Conservation (phyloP, 2,888 invertebrate species). For the Lepas anatifera region DNA sequence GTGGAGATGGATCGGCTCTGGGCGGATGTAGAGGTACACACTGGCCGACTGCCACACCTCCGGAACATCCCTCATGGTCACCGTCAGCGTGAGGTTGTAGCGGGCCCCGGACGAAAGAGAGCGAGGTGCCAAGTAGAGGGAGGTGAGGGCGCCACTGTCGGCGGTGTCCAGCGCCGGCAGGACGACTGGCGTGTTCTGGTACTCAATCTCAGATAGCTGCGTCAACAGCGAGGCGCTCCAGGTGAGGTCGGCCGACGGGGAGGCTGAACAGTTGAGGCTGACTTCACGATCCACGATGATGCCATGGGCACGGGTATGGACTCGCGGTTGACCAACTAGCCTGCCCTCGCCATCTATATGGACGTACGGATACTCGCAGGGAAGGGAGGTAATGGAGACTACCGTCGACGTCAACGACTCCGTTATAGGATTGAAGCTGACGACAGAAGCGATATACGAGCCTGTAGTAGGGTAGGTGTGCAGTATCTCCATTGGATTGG, state of each 20-base stretch:
- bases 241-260: background rate
- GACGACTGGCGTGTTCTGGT: constrained; percentile 10
- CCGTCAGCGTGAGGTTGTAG: constrained; percentile 17
- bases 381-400: background rate
- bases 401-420: constrained; percentile 13
- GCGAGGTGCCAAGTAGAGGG: constrained; percentile 12
- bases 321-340: constrained; percentile 15
- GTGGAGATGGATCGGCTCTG: constrained; percentile 6
- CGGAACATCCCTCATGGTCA: constrained; percentile 14
- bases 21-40: constrained; percentile 16
- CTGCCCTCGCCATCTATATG: constrained; percentile 3
- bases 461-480: constrained; percentile 8
- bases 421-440: constrained; percentile 15
- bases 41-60: constrained; percentile 10
- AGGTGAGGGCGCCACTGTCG: constrained; percentile 1
- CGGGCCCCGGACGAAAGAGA: background rate
- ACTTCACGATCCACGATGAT: constrained; percentile 15
- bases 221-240: background rate
- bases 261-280: constrained; percentile 11
- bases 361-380: constrained; percentile 14
- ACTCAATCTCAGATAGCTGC: background rate
- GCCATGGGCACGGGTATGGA: background rate
- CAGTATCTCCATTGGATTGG: background rate
- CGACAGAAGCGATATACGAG: constrained; percentile 1
- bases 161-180: constrained; percentile 11